Evolutionary conservation across 2,113 vertebrate species (phyloP).

Genomic region (Tympanuchus pallidicinctus): DNA sequence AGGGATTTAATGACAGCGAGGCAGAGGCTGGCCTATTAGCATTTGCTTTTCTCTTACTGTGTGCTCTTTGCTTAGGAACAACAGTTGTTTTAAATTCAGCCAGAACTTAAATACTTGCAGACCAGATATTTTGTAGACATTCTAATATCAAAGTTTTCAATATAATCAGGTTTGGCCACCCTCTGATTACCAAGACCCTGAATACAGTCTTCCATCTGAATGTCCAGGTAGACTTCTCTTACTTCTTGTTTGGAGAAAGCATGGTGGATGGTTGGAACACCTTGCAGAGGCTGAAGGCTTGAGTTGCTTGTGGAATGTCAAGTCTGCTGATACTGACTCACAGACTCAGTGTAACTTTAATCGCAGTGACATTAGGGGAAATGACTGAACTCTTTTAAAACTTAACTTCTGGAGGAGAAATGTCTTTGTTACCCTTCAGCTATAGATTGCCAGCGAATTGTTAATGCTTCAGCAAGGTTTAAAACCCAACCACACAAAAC

Average conservation of each 20-base stretch:
- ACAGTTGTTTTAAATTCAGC: background rate
- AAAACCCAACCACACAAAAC: background rate
- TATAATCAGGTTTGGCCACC: background rate
- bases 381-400: background rate
- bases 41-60: background rate
- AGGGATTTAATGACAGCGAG: background rate
- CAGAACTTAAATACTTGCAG: background rate
- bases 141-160: background rate
- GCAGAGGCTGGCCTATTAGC: background rate
- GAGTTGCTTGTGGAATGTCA: background rate
- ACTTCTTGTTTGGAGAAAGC: background rate
- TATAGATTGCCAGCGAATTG: background rate
- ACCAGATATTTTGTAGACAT: too few species aligned
- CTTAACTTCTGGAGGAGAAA: background rate
- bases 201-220: background rate
- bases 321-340: background rate
- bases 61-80: background rate
- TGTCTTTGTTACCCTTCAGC: background rate
- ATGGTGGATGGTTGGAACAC: background rate
- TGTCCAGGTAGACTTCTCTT: background rate
- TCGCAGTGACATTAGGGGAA: background rate
- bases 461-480: background rate
- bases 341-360: rapidly evolving
- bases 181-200: background rate
- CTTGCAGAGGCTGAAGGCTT: background rate